Conservation (phyloP, 2,888 invertebrate genomes). For the Rhingia campestris region DNA sequence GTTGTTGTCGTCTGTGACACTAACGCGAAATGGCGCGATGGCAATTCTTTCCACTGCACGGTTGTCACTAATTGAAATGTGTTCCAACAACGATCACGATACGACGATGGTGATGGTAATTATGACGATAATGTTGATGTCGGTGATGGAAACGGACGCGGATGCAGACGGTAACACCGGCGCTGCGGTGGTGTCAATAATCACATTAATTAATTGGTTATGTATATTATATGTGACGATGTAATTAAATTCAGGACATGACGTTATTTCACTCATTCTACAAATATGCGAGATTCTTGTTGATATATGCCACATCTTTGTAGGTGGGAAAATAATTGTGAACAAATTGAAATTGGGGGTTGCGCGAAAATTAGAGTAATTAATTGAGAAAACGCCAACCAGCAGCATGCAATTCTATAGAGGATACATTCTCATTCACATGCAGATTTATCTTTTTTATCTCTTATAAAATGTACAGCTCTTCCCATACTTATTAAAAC, state of each 20-base stretch:
- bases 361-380: constrained; percentile 17
- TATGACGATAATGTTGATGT: constrained; percentile 11
- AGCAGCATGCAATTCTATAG: background rate
- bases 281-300: constrained; percentile 8
- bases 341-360: constrained; percentile 41
- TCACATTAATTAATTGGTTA: constrained; percentile 56
- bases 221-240: constrained; percentile 45
- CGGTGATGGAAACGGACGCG: constrained; percentile 8
- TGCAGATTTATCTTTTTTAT: background rate
- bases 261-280: constrained; percentile 39
- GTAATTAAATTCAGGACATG: constrained; percentile 51
- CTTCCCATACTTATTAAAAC: too few relatives aligned
- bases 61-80: constrained; percentile 59
- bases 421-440: too few relatives aligned
- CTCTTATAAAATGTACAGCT: too few relatives aligned
- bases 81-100: constrained; percentile 7
- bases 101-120: constrained; percentile 15
- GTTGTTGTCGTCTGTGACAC: constrained; percentile 26
- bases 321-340: constrained; percentile 16
- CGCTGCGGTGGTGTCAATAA: constrained; percentile 53
- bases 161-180: constrained; percentile 40
- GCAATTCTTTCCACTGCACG: constrained; percentile 55
- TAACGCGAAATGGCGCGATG: constrained; percentile 18
- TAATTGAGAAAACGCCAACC: constrained; percentile 3
- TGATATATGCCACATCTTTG: constrained; percentile 33